Base-by-base conservation (phyloP, 1,140 invertebrate genomes). In the Pseudomyrmex cubaensis region DNA sequence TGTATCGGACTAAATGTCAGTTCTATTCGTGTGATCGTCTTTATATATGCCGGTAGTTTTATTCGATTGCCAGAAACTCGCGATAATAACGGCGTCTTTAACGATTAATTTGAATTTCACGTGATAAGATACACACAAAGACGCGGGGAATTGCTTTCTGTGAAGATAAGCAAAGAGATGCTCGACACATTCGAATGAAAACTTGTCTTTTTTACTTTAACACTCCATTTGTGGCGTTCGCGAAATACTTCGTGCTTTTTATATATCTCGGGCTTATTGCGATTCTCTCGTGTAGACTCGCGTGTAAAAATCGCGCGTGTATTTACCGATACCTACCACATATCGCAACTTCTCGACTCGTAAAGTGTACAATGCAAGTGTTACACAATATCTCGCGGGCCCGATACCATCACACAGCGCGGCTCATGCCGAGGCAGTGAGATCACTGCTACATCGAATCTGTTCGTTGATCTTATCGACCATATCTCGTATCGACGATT, bases 381-480 rank as follows among this genome's bases (percentile, higher is more conserved):
- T 70, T 70, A 72, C 17, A 56, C 54, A 61, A 78, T 35, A 35
- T 35, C 35, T 48, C 10, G 54, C 17, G 57, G 15, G 35, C 35
- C 2, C 12, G 76, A 70, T 57, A 48, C 2, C 35, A 17, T 61
- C 15, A 20, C 25, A 63, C 10, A 57, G 2, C 12, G 56, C 10
- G 20, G 44, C 35, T 25, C 54, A 80, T 80, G 70, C 44, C n/a
- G 10, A 64, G 10, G 25, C 25, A 63, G 2, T 54, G 50, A 69
- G 48, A 54, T 54, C 50, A 70, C 15, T 61, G 56, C 64, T 48
- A 66, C 66, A 50, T 61, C 20, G 44, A 48, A 80, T 72, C 20
- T 61, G 15, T 72, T 59, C 22, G 22, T 72, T 56, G 10, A 72
- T 80, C 54, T 72, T 80, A 72, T 78, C 76, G 17, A 48, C 35